Evolutionary conservation across 2,888 invertebrate species (phyloP), one percentile per base, ranked within the genome.

Genomic region (Lasioglossum zephyrum): DNA sequence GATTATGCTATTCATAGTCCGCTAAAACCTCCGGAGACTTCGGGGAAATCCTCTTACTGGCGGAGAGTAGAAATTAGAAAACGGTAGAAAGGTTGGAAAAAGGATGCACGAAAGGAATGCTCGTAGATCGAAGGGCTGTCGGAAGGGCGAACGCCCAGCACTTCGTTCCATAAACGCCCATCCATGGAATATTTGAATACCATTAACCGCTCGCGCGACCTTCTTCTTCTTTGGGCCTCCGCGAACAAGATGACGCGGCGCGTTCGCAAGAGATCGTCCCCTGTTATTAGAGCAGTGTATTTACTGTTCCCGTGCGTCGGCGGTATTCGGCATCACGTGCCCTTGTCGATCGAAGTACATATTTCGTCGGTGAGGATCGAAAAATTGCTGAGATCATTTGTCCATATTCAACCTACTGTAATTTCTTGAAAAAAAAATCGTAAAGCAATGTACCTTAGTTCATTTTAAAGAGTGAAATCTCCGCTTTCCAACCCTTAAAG

Each of bases 91-190:
- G 60, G 26, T 26, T 13, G 60, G 60, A 26, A 60, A 60, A 60
- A 60, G 60, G 60, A 13, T 60, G 60, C 3, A 6, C 66, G 66
- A 76, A 31, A 82, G 82, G 39, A 39, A 69, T 26, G 60, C 26
- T 0, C 13, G 60, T 60, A 13, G 66, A 18, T 87, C 87, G 87
- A 92, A 84, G 49, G 86, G 90, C 89, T 85, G 87, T 84, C 89
- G 82, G 88, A 88, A 81, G 89, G 60, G 53, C 89, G 89, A 90
- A 91, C 90, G 93, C 92, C 92, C 91, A 92, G 91, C 92, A 92
- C 92, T 93, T 93, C 90, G 87, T 86, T 82, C 91, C 90, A 92
- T 91, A 90, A 92, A 93, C 92, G 93, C 92, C 93, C 93, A 92
- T 93, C 90, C 84, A 88, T 87, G 87, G 90, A 26, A 91, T 31